Evolutionary conservation across 2,888 invertebrate genomes (phyloP).

Genomic region (Leucophora obtusa): DNA sequence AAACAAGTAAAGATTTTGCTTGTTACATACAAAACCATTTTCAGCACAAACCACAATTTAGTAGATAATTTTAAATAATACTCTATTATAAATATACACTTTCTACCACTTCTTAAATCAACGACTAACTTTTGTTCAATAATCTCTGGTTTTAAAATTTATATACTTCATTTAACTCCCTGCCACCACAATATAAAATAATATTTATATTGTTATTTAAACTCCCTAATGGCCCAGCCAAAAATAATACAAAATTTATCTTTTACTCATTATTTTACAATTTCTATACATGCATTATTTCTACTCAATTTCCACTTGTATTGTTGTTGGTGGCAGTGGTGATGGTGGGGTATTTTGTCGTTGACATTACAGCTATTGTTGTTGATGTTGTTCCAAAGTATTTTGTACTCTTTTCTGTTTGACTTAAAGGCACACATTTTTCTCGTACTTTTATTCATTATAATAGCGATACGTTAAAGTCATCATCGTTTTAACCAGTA

Average conservation of each 20-base stretch:
- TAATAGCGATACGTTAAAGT: neutral
- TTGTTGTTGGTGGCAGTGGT: neutral
- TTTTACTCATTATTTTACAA: conserved; percentile 31
- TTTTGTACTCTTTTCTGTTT: neutral
- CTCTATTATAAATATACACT: neutral
- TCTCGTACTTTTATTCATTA: neutral
- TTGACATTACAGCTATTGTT: conserved; percentile 6
- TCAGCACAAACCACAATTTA: too few species aligned
- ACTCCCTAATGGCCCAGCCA: neutral
- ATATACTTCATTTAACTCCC: neutral
- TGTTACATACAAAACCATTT: too few species aligned
- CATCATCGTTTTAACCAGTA: neutral
- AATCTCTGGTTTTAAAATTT: neutral
- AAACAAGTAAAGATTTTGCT: too few species aligned
- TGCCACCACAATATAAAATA: neutral
- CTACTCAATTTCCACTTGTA: conserved; percentile 1
- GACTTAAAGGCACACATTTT: conserved; percentile 2
- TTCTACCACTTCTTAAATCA: neutral
- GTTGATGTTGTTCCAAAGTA: neutral
- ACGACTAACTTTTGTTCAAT: neutral
- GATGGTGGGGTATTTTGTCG: conserved; percentile 5
- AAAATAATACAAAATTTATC: neutral
- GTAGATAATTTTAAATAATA: too few species aligned
- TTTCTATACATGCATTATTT: conserved; percentile 13
- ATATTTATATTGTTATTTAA: conserved; percentile 5